Percentiles rank a stretch among this genome's conserved stretches.
These are phyloP conservation scores for Stegodyphus mimosarum DNA, from an alignment of 1,140 invertebrate species.

Conservation along the genomic window DNA sequence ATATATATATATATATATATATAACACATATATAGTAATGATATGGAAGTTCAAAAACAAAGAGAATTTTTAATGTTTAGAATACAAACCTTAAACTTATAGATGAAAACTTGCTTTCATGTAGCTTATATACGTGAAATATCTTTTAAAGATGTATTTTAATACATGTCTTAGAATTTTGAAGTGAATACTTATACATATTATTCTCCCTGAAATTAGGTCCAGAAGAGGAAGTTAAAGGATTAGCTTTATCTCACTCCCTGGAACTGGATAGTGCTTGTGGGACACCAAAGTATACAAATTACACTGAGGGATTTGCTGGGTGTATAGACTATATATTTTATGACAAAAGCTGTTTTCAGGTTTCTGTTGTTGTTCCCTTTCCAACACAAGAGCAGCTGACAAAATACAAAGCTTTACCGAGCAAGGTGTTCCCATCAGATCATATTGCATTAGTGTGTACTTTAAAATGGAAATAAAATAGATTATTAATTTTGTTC, in stretches of 20 bases:
- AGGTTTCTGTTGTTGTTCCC: conserved; percentile 74
- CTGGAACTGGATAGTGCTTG: conserved; percentile 68
- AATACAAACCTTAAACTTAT: too few species aligned
- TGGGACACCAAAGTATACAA: conserved; percentile 78
- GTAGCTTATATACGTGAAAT: too few species aligned
- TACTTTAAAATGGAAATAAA: conserved; percentile 77
- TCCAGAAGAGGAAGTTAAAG: conserved; percentile 74
- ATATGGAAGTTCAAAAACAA: too few species aligned
- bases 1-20: too few species aligned
- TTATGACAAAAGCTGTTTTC: conserved; percentile 59
- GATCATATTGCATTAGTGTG: conserved; percentile 90
- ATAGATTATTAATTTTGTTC: neutral
- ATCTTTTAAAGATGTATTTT: too few species aligned
- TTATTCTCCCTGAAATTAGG: conserved; percentile 68
- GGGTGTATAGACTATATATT: conserved; percentile 94
- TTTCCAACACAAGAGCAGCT: conserved; percentile 83
- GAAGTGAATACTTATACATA: too few species aligned
- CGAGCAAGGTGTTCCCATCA: conserved; percentile 88
- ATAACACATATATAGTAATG: too few species aligned
- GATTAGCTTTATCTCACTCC: conserved; percentile 81
- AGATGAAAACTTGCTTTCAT: too few species aligned
- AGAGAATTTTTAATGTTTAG: too few species aligned
- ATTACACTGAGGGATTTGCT: conserved; percentile 84
- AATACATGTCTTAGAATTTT: too few species aligned
- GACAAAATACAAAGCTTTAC: conserved; percentile 77